Percentiles rank a stretch among this genome's conserved stretches.
Evolutionary conservation across 2,888 invertebrate species (phyloP).

Genomic region (Andrena praecox): DNA sequence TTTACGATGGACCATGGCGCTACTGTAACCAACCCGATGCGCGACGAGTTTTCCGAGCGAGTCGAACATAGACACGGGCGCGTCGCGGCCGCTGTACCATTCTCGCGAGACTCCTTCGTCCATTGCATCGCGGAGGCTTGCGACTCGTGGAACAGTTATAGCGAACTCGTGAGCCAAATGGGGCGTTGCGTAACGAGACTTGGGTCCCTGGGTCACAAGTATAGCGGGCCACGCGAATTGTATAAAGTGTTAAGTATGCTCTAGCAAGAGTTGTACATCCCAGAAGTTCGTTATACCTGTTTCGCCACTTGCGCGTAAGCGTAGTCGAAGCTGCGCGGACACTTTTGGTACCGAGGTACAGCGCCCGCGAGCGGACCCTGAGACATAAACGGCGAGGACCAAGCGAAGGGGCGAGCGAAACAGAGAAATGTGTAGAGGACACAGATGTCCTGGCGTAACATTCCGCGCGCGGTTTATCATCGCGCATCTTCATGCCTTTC

Average conservation of each 20-base stretch:
- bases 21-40: constrained; percentile 48
- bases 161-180: neutral
- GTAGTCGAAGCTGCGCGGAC: constrained; percentile 2
- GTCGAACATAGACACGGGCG: neutral
- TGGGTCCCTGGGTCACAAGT: neutral
- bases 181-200: neutral
- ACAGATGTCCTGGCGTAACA: neutral
- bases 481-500: neutral
- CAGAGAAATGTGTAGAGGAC: neutral
- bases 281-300: neutral
- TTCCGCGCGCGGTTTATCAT: neutral
- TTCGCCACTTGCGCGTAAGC: neutral
- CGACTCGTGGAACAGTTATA: neutral
- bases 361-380: neutral
- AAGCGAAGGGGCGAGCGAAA: constrained; percentile 49
- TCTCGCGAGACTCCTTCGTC: neutral
- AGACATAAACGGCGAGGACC: constrained; percentile 44
- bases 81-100: neutral
- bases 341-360: constrained; percentile 8
- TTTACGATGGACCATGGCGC: constrained; percentile 61
- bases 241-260: too few relatives aligned
- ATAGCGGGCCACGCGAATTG: too few relatives aligned
- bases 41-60: constrained; percentile 10
- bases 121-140: neutral
- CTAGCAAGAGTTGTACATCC: neutral